Evolutionary conservation across 64 coral and sea anemone genomes (phyloP), one percentile per base, ranked within the genome.

Genomic region (Platygyra sinensis): DNA sequence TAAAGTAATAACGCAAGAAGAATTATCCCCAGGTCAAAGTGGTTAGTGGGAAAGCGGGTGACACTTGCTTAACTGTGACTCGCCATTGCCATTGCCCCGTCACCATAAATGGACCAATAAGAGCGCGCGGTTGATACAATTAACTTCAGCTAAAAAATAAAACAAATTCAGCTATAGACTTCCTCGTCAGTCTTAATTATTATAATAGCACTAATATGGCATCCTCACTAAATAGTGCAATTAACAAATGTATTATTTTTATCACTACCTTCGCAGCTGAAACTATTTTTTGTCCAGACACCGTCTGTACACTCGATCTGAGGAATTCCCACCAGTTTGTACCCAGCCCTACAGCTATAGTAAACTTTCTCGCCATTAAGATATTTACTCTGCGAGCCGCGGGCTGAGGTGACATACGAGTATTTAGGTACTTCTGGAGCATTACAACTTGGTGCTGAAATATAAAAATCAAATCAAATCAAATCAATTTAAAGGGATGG

Each of bases 251-350:
- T 46, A 9, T 4, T 74, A 11, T 88, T 74, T 30, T 72, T 76
- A 28, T 59, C 24, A 36, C 38, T 87, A 94, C 93, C 73, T 73
- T 87, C 52, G 19, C 93, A 94, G 0, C 0, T 42, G 29, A 94
- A 94, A 20, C 38, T 24, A 24, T 38, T 18, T 36, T 0, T 18
- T 52, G 63, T 94, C 93, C 93, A 94, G 69, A 73, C 69, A 22
- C 52, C 38, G 22, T 64, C 36, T 80, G 80, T 19, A 67, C 93
- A 94, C 8, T 73, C 50, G 4, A 94, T 85, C 10, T 55, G 28
- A 15, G 93, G 93, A 30, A 90, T 91, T 28, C 93, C 93, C 1
- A 60, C 62, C 30, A 94, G 82, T 59, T 87, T 60, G 67, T 94
- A 94, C 8, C 93, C 93, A 52, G 29, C 62, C 8, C 79, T 72